A percentile compares a stretch with the other conserved stretches of the same genome.
These are phyloP conservation scores for Chiroxiphia lanceolata DNA, from an alignment of 2,797 vertebrate genomes.

Conservation along the genomic window DNA sequence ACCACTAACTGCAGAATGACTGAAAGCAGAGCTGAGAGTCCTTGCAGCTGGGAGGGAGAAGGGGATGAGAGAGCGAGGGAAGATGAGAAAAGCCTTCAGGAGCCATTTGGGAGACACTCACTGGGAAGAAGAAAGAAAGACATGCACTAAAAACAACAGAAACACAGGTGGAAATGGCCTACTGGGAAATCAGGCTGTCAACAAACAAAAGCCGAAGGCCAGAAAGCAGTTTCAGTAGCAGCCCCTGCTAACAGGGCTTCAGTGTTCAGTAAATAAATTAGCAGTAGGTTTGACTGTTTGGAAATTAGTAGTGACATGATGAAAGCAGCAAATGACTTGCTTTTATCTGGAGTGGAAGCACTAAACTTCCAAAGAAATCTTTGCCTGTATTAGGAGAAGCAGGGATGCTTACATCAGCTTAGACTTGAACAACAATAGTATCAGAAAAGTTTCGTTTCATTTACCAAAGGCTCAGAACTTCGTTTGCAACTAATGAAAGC, in stretches of 20 bases:
- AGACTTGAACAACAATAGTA: constrained; percentile 51
- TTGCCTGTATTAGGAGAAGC: constrained; percentile 55
- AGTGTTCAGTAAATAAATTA: constrained; percentile 82
- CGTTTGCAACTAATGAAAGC: constrained; percentile 72
- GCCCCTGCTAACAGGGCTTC: constrained; percentile 76
- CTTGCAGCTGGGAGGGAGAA: constrained; percentile 79
- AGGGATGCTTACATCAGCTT: constrained; percentile 59
- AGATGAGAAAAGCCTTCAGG: constrained; percentile 86
- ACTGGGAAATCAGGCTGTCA: constrained; percentile 84
- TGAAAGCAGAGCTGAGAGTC: constrained; percentile 79
- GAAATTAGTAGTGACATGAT: constrained; percentile 80
- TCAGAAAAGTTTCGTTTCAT: constrained; percentile 73
- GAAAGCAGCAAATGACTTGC: constrained; percentile 76
- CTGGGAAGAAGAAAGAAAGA: constrained; percentile 80
- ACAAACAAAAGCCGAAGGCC: constrained; percentile 82
- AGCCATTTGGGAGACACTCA: constrained; percentile 78
- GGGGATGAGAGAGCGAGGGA: constrained; percentile 81
- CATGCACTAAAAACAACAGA: constrained; percentile 79
- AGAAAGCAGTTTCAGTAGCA: constrained; percentile 74
- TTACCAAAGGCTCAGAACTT: constrained; percentile 78
- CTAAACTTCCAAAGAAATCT: constrained; percentile 63
- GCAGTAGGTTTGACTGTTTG: constrained; percentile 74
- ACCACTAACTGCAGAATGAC: constrained; percentile 76
- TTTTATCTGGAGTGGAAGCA: constrained; percentile 73
- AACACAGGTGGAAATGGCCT: constrained; percentile 84